phyloP scores from a whole-genome alignment of 2,888 invertebrate species.

The Nasonovia ribisnigri region DNA sequence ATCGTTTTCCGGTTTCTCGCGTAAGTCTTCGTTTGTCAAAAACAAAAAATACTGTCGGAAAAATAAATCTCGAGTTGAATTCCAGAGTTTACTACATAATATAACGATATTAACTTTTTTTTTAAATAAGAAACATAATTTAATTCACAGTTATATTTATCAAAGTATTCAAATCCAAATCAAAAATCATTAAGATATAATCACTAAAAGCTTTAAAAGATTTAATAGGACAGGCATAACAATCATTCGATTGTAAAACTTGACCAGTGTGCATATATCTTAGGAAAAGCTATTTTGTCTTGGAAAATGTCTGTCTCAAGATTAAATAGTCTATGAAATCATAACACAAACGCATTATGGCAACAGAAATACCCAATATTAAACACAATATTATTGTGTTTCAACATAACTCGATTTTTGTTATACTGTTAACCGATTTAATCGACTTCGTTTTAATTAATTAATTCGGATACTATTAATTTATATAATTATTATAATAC shows the following conservation, averaged over 20 bases:
- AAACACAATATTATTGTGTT: background rate
- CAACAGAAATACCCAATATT: background rate
- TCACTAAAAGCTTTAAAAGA: background rate
- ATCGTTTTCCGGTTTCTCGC: conserved; percentile 3
- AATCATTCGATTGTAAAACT: background rate
- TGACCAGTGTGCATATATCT: background rate
- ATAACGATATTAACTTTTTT: background rate
- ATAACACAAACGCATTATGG: too few relatives aligned
- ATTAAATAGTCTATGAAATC: background rate
- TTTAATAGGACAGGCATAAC: background rate
- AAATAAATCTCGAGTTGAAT: conserved; percentile 10
- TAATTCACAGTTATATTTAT: background rate
- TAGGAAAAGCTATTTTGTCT: background rate
- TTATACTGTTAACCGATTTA: background rate
- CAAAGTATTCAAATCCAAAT: background rate
- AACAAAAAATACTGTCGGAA: background rate
- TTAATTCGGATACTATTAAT: background rate
- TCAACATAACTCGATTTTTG: background rate
- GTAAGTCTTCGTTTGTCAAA: conserved; percentile 37
- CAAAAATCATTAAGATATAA: background rate
- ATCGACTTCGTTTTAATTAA: too few relatives aligned
- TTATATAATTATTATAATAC: background rate
- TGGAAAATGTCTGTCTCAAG: background rate
- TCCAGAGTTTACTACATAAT: background rate
- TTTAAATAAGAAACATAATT: background rate